Conservation (phyloP, 2,888 invertebrate genomes). For the Craniophora ligustri region DNA sequence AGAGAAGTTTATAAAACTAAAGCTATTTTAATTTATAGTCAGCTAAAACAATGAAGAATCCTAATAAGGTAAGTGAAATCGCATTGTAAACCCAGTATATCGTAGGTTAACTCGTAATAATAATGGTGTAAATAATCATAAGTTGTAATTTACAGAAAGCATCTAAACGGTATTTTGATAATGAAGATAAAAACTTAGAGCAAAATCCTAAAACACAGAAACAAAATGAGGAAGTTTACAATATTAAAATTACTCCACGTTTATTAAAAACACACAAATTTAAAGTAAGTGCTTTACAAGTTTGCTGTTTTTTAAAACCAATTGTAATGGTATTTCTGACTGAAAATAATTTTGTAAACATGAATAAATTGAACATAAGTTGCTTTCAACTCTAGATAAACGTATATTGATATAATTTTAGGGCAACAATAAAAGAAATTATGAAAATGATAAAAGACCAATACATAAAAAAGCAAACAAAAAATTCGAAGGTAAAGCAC, state of each 20-base stretch:
- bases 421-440: conserved; percentile 23
- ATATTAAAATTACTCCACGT: conserved; percentile 73
- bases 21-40: background rate
- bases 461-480: conserved; percentile 19
- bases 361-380: too few species aligned
- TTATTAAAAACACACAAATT: conserved; percentile 63
- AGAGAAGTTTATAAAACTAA: background rate
- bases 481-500: conserved; percentile 82
- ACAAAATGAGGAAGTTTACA: conserved; percentile 72
- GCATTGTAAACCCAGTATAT: background rate
- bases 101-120: background rate
- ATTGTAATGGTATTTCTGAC: too few species aligned
- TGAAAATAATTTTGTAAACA: too few species aligned
- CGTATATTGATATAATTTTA: conserved; percentile 17
- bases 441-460: conserved; percentile 26
- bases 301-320: too few species aligned
- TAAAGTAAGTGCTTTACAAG: too few species aligned
- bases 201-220: conserved; percentile 23
- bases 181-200: conserved; percentile 49
- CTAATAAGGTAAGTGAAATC: conserved; percentile 45
- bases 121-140: background rate
- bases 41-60: conserved; percentile 50
- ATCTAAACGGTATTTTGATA: conserved; percentile 71
- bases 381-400: too few species aligned
- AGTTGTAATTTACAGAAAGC: conserved; percentile 58